These are phyloP conservation scores for Agrotis puta DNA, from an alignment of 2,888 invertebrate species.

Conservation along the genomic window DNA sequence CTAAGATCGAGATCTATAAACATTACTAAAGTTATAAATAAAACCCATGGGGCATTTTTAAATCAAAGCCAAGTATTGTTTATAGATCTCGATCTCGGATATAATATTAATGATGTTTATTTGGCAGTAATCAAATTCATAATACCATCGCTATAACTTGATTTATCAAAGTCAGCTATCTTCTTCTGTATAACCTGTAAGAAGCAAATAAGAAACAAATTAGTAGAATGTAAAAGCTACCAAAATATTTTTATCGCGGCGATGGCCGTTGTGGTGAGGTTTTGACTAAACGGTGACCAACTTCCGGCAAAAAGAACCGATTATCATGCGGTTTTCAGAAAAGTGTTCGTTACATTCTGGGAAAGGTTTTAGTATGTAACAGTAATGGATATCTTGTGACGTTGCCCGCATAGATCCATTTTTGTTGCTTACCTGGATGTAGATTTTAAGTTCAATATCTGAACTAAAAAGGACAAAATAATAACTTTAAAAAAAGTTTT, in stretches of 20 bases:
- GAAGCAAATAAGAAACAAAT: neutral
- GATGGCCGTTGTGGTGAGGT: no score
- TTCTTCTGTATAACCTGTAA: conserved; percentile 55
- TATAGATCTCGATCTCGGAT: neutral
- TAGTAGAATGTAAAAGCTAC: neutral
- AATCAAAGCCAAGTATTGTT: neutral
- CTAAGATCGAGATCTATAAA: neutral
- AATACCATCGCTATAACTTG: conserved; percentile 31
- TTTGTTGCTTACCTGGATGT: no score
- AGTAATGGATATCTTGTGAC: no score
- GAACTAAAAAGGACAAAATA: no score
- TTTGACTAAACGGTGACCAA: no score
- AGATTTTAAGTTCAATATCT: no score
- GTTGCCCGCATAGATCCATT: no score
- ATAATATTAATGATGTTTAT: neutral
- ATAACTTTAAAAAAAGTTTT: no score
- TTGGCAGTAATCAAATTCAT: neutral
- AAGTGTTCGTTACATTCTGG: no score
- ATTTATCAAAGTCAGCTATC: conserved; percentile 39
- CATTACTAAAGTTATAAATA: neutral
- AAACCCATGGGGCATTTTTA: neutral
- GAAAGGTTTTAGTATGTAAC: no score
- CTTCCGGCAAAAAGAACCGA: no score
- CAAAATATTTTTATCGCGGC: neutral
- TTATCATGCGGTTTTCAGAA: no score